These are phyloP conservation scores for Scaptomyza parva DNA, from an alignment of 2,888 invertebrate species.

Conservation along the genomic window DNA sequence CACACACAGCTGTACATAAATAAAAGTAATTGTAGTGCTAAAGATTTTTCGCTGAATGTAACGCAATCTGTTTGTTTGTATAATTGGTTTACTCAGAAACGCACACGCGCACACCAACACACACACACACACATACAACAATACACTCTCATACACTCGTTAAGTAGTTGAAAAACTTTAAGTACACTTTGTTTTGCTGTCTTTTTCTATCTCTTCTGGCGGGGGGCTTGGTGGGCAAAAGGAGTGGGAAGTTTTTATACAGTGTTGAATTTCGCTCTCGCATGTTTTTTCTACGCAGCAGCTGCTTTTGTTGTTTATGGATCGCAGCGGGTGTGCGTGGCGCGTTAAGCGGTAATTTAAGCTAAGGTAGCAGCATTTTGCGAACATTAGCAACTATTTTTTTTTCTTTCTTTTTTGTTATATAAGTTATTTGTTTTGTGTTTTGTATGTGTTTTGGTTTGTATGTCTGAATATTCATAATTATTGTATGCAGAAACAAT, in stretches of 20 bases:
- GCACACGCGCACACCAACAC: constrained; percentile 18
- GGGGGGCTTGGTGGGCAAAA: neutral
- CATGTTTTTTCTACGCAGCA: constrained; percentile 63
- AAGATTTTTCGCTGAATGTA: constrained; percentile 37
- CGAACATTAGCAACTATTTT: constrained; percentile 35
- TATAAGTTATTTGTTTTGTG: constrained; percentile 5
- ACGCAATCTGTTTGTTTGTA: constrained; percentile 67
- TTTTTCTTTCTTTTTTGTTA: constrained; percentile 29
- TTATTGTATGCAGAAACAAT: constrained; percentile 7
- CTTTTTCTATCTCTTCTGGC: constrained; percentile 28
- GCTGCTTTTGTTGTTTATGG: constrained; percentile 28
- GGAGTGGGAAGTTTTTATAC: constrained; percentile 6
- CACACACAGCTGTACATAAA: constrained; percentile 9
- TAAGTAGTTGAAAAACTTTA: constrained; percentile 55
- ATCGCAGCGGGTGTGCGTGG: constrained; percentile 9
- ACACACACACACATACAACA: constrained; percentile 27
- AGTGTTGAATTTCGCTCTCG: constrained; percentile 44
- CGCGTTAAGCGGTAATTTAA: constrained; percentile 2
- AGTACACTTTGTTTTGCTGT: constrained; percentile 41
- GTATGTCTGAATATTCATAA: neutral
- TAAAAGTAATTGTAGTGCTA: constrained; percentile 18
- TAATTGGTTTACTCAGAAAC: constrained; percentile 57
- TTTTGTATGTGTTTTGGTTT: neutral
- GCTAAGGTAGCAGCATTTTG: constrained; percentile 41
- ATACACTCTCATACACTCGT: constrained; percentile 13